Evolutionary conservation across 2,888 invertebrate genomes (phyloP).

Genomic region (Cheiracanthium punctorium): DNA sequence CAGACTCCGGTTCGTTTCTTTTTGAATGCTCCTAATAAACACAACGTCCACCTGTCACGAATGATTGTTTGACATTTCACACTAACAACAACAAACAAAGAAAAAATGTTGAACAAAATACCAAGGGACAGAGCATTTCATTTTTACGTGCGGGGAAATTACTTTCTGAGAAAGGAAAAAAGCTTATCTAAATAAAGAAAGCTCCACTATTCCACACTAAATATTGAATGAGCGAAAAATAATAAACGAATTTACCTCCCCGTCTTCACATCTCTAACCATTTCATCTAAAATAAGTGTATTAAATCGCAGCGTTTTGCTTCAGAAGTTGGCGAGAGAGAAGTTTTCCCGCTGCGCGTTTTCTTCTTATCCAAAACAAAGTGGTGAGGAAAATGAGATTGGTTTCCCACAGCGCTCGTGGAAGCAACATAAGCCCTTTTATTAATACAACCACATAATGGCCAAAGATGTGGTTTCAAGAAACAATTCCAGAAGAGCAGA

Average conservation of each 20-base stretch:
- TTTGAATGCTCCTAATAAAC: too few species aligned
- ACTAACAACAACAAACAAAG: too few species aligned
- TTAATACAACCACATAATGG: slow-evolving; percentile 62
- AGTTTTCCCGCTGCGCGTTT: background rate
- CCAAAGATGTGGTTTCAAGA: slow-evolving; percentile 48
- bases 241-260: background rate
- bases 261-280: background rate
- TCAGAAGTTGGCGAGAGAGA: background rate
- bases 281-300: background rate
- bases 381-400: slow-evolving; percentile 41
- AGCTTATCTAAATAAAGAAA: background rate
- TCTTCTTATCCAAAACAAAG: slow-evolving; percentile 12
- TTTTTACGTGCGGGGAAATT: too few species aligned
- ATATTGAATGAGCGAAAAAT: background rate
- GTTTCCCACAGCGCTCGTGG: slow-evolving; percentile 2
- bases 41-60: too few species aligned
- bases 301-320: background rate
- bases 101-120: too few species aligned
- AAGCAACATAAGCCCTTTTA: slow-evolving; percentile 24
- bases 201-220: background rate
- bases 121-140: too few species aligned
- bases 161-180: too few species aligned
- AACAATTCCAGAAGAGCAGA: slow-evolving; percentile 13
- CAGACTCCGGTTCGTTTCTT: too few species aligned
- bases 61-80: too few species aligned